Evolutionary conservation across 2,113 vertebrate genomes (phyloP).

Genomic region (Macrotis lagotis): DNA sequence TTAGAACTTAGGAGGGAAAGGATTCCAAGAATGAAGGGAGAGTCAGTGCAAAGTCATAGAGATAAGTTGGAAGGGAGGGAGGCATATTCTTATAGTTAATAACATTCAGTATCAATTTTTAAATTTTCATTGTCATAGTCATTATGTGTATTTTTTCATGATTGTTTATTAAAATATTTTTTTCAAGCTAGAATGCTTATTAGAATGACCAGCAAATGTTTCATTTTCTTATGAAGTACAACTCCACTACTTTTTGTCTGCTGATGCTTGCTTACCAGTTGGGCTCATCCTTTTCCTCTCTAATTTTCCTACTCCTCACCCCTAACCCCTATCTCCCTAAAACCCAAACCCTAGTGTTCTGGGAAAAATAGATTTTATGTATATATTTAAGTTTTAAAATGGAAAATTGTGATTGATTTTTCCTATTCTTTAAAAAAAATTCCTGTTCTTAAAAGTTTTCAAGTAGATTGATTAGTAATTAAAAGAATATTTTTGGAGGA

Average conservation of each 20-base stretch:
- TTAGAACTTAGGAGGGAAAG: background rate
- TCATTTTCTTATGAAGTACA: constrained; percentile 39
- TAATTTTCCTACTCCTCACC: background rate
- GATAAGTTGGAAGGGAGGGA: background rate
- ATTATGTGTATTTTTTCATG: background rate
- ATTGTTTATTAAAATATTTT: background rate
- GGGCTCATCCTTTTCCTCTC: background rate
- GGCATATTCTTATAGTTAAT: background rate
- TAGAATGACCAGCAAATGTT: constrained; percentile 2
- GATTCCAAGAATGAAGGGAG: background rate
- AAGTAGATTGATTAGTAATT: constrained; percentile 18
- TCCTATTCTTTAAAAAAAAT: background rate
- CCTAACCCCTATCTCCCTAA: no score
- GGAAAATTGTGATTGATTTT: background rate
- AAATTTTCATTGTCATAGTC: background rate
- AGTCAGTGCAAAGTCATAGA: background rate
- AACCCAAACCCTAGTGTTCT: background rate
- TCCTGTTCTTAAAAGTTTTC: background rate
- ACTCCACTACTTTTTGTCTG: background rate
- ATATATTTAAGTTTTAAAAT: background rate
- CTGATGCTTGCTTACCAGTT: background rate
- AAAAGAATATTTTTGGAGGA: background rate
- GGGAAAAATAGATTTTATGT: background rate
- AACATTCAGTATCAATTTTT: background rate
- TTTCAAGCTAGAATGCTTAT: constrained; percentile 47